Evolutionary conservation across 2,888 invertebrate genomes (phyloP), one percentile per base, ranked within the genome.

Genomic region (Plebejus argus): DNA sequence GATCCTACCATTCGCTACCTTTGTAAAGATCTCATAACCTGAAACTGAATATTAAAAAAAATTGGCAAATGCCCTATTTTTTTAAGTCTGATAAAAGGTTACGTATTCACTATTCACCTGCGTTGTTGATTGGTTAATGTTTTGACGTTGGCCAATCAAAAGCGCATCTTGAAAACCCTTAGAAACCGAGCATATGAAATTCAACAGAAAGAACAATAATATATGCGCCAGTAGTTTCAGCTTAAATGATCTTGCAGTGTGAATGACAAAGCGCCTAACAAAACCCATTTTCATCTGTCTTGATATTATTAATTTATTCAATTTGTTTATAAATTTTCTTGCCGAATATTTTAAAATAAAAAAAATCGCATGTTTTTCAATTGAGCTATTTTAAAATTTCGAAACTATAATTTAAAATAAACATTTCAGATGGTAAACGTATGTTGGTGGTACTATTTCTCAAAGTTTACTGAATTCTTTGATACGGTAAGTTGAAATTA

Each of bases 371-470:
- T 66, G 66, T 33, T 66, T 20, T 66, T 33, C 45, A 66, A 33
- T 66, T 66, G 15, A 33, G 28, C 66, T 33, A 1, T 33, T 66
- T 66, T 66, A 10, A 33, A 15, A 6, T 5, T 66, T 33, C 66
- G 18, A 66, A 66, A 66, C 66, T 33, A 66, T 66, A 66, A 66
- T 66, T 20, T 6, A 66, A 66, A 66, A 66, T 66, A 33, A 66
- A 79, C 79, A 86, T 95, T 95, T 84, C 95, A 98, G 98, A 98
- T 99, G 98, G 98, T 97, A 78, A 96, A 97, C 89, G 97, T 97
- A 66, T 97, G 98, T 89, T 99, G 98, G 98, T 98, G 98, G 98
- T 99, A 99, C 92, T 98, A 97, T 91, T 97, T 99, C 90, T 98
- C 99, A 78, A 99, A 99, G 92, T 98, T 98, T 93, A 98, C 98